Evolutionary conservation across 2,888 invertebrate genomes (phyloP).

Genomic region (Horisme vitalbata): DNA sequence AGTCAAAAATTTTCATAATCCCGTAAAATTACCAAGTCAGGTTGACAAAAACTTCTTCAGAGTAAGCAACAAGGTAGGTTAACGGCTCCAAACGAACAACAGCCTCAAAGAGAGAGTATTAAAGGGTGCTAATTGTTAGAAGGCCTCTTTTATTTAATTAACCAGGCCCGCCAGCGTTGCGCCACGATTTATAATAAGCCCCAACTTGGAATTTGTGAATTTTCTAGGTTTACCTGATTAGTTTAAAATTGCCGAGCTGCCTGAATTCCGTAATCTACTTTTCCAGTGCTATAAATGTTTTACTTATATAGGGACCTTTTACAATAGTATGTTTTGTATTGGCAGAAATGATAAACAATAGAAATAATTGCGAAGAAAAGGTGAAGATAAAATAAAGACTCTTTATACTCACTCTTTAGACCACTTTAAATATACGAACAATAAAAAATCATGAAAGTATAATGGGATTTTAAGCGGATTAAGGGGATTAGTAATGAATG

Average conservation of each 20-base stretch:
- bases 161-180: slow-evolving; percentile 32
- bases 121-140: slow-evolving; percentile 49
- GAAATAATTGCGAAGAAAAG: too few species aligned
- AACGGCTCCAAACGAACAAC: slow-evolving; percentile 22
- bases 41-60: slow-evolving; percentile 3
- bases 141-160: slow-evolving; percentile 51
- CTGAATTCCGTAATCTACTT: slow-evolving; percentile 1
- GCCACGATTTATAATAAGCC: slow-evolving; percentile 36
- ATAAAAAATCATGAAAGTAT: too few species aligned
- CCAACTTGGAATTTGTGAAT: slow-evolving; percentile 34
- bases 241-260: neutral
- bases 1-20: too few species aligned
- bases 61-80: slow-evolving; percentile 5
- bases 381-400: too few species aligned
- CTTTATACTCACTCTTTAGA: too few species aligned
- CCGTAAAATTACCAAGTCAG: neutral
- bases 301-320: too few species aligned
- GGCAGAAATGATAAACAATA: too few species aligned
- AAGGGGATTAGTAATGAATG: too few species aligned
- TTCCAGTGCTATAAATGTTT: too few species aligned
- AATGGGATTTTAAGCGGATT: too few species aligned
- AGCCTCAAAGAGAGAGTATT: slow-evolving; percentile 34
- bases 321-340: too few species aligned
- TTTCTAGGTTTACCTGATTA: slow-evolving; percentile 30
- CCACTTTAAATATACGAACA: too few species aligned